These are phyloP conservation scores for Eueremaeus valkanovi DNA, from an alignment of 2,888 invertebrate species.

Conservation along the genomic window DNA sequence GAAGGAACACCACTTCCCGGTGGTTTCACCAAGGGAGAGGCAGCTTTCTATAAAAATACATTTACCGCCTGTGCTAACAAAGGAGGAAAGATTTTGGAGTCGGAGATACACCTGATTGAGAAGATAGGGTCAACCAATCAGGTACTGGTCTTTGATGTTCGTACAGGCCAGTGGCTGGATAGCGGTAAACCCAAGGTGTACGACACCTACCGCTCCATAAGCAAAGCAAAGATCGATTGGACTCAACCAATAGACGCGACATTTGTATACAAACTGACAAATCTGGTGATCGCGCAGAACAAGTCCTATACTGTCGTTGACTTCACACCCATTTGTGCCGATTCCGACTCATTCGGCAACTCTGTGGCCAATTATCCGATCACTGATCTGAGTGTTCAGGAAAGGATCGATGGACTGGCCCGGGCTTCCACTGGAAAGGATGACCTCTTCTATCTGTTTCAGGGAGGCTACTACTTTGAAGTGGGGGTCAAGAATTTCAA, in stretches of 20 bases:
- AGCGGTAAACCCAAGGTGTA: background rate
- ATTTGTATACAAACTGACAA: background rate
- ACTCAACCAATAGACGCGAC: background rate
- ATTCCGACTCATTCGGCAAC: background rate
- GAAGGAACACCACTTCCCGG: background rate
- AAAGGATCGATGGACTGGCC: background rate
- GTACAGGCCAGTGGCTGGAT: background rate
- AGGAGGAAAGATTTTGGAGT: background rate
- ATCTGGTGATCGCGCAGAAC: background rate
- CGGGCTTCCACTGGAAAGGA: background rate
- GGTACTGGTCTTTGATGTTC: background rate
- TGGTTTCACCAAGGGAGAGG: background rate
- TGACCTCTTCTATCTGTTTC: too few relatives aligned
- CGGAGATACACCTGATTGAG: slow-evolving; percentile 6
- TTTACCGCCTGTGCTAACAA: background rate
- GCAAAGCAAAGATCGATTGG: slow-evolving; percentile 3
- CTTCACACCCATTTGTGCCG: background rate
- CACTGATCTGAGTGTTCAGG: background rate
- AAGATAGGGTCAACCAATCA: background rate
- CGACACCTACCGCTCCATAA: background rate
- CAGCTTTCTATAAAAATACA: slow-evolving; percentile 7
- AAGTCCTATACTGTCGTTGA: background rate
- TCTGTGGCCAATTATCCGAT: background rate
- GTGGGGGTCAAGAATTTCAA: too few relatives aligned
- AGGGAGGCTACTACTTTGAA: too few relatives aligned